phyloP scores from a whole-genome alignment of 2,888 invertebrate species.

The Cheilosia scutellata region DNA sequence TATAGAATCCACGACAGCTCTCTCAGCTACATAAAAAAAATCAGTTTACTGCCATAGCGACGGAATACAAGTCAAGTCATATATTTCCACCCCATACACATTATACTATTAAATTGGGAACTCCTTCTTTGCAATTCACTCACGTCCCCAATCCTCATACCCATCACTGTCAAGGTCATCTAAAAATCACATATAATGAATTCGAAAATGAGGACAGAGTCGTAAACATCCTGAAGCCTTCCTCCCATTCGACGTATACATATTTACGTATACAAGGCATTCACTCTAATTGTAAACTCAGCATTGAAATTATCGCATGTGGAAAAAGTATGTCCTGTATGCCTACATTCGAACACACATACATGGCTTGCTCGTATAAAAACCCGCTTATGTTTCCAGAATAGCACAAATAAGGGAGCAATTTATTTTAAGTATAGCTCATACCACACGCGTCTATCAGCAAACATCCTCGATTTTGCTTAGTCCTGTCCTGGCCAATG shows the following conservation, averaged over 20 bases:
- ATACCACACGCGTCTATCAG: slow-evolving; percentile 8
- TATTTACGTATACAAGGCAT: not conserved
- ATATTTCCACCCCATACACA: not conserved
- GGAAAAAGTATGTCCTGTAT: slow-evolving; percentile 8
- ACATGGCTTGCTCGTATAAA: not conserved
- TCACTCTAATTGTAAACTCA: slow-evolving; percentile 25
- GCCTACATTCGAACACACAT: not conserved
- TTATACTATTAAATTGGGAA: not conserved
- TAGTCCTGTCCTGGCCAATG: slow-evolving; percentile 14
- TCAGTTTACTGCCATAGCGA: too few relatives aligned
- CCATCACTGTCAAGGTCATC: not conserved
- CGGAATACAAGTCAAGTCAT: too few relatives aligned
- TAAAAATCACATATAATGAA: not conserved
- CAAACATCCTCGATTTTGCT: slow-evolving; percentile 23
- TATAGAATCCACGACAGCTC: too few relatives aligned
- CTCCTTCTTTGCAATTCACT: not conserved
- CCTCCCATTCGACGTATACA: not conserved
- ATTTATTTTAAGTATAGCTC: slow-evolving; percentile 48
- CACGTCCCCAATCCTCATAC: slow-evolving; percentile 1
- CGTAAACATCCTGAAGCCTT: not conserved
- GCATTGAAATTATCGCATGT: slow-evolving; percentile 24
- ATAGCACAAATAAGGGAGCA: slow-evolving; percentile 51
- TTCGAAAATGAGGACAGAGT: not conserved
- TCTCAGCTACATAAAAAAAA: too few relatives aligned
- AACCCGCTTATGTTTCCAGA: slow-evolving; percentile 25